These are phyloP conservation scores for Bilobella aurantiaca DNA, from an alignment of 1,140 invertebrate species.

Conservation along the genomic window DNA sequence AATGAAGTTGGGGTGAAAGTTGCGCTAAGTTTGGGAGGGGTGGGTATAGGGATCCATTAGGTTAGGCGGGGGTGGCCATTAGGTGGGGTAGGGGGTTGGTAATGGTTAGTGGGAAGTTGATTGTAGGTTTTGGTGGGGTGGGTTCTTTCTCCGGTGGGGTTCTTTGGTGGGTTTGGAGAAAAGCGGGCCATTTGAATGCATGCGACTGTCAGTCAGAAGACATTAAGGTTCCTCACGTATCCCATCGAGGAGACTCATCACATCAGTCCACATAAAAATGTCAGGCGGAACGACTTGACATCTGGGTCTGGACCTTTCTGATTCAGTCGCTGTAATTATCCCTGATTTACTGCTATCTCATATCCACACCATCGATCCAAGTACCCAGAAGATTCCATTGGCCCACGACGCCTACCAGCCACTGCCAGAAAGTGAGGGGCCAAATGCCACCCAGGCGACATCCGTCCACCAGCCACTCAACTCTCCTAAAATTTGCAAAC, in stretches of 20 bases:
- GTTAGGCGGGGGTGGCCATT: not conserved
- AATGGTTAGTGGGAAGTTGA: not conserved
- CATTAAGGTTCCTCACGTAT: constrained; percentile 33
- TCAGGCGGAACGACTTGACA: constrained; percentile 35
- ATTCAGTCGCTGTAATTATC: constrained; percentile 36
- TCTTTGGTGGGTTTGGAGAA: constrained; percentile 22
- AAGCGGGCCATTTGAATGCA: constrained; percentile 36
- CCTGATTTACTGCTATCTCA: constrained; percentile 35
- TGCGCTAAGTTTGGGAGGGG: not conserved
- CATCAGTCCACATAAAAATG: constrained; percentile 33
- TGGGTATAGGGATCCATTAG: not conserved
- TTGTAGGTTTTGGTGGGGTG: not conserved
- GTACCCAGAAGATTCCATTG: not conserved
- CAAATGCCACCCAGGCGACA: too few relatives aligned
- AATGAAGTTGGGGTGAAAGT: not conserved
- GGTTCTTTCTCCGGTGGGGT: constrained; percentile 20
- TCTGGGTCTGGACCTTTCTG: constrained; percentile 35
- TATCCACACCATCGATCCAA: constrained; percentile 32
- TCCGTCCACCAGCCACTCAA: too few relatives aligned
- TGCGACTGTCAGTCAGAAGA: constrained; percentile 34
- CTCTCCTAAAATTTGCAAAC: too few relatives aligned
- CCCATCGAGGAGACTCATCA: constrained; percentile 28
- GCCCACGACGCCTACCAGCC: too few relatives aligned
- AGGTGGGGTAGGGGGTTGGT: not conserved
- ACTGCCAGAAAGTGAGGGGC: too few relatives aligned